Conservation (phyloP, 2,113 vertebrate genomes). For the Semnopithecus entellus region DNA sequence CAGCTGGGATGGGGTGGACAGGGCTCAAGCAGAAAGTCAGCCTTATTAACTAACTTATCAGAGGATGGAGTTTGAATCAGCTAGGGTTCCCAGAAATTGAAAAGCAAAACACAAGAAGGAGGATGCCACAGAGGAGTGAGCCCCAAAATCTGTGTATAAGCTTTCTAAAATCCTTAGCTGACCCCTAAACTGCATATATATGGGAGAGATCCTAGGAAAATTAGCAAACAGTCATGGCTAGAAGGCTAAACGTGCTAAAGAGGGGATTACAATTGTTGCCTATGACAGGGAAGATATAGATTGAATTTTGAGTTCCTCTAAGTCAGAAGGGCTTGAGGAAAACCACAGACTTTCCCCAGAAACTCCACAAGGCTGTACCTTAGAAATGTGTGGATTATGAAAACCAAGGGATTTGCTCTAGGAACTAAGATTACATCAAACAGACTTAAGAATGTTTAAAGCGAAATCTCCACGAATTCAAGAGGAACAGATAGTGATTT, state of each 20-base stretch:
- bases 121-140: neutral
- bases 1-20: neutral
- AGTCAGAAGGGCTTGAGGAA: neutral
- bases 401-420: neutral
- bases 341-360: neutral
- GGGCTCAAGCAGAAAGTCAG: neutral
- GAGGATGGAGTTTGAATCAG: neutral
- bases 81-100: neutral
- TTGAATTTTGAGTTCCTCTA: neutral
- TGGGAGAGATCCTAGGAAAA: neutral
- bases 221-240: neutral
- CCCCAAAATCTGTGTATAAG: neutral
- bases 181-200: neutral
- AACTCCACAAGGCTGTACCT: neutral
- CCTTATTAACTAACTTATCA: neutral
- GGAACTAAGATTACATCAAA: neutral
- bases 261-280: neutral
- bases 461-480: neutral
- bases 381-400: neutral
- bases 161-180: neutral
- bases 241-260: neutral
- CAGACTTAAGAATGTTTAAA: neutral
- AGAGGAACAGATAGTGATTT: neutral
- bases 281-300: neutral
- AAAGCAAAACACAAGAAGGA: neutral